Evolutionary conservation across 1,140 invertebrate species (phyloP).

Genomic region (Macrocentrus cingulum): DNA sequence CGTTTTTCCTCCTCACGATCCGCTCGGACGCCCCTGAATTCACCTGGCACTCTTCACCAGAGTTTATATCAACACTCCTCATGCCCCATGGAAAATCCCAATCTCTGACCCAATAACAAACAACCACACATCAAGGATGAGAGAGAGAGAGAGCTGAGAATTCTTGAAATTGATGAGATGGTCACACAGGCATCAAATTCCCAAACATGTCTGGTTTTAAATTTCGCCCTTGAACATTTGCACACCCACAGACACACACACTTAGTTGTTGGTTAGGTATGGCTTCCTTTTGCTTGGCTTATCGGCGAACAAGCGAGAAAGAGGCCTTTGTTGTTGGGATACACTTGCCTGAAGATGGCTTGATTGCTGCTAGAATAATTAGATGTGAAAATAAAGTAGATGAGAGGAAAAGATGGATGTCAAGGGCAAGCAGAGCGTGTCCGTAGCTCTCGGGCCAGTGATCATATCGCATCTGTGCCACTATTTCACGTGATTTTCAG

Average conservation of each 20-base stretch:
- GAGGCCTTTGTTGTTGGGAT: too few species aligned
- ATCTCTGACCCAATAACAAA: too few species aligned
- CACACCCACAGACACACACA: too few species aligned
- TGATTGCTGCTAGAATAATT: slow-evolving; percentile 6
- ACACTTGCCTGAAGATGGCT: too few species aligned
- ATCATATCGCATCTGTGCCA: slow-evolving; percentile 49
- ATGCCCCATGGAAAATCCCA: too few species aligned
- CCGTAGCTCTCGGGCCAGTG: slow-evolving; percentile 53
- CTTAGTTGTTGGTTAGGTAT: too few species aligned
- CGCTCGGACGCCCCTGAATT: slow-evolving; percentile 40
- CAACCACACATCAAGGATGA: too few species aligned
- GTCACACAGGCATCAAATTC: slow-evolving; percentile 19
- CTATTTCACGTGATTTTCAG: slow-evolving; percentile 1
- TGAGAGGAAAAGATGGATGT: slow-evolving; percentile 39
- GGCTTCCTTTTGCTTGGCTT: too few species aligned
- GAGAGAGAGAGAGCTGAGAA: neutral
- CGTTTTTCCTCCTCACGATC: slow-evolving; percentile 43
- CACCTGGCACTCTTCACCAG: slow-evolving; percentile 22
- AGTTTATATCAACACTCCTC: neutral
- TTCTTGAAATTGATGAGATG: too few species aligned
- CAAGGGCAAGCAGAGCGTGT: slow-evolving; percentile 53
- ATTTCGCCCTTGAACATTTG: neutral
- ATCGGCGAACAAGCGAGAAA: too few species aligned
- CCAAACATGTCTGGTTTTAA: slow-evolving; percentile 3
- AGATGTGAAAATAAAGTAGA: neutral